Conservation (phyloP, 2,888 invertebrate genomes). For the Epinotia brunnichana region DNA sequence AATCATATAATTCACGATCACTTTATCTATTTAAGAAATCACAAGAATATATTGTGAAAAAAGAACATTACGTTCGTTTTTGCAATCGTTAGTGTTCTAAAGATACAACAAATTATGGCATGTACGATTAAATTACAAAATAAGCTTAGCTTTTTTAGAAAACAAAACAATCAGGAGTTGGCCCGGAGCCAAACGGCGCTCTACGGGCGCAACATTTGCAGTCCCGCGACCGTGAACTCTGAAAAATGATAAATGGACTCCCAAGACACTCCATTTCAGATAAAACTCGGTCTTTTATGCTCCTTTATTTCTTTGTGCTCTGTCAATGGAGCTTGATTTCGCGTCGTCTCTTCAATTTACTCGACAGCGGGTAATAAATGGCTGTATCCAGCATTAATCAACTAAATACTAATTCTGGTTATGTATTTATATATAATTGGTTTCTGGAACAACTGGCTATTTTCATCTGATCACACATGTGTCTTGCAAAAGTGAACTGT, state of each 20-base stretch:
- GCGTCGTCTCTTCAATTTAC: slow-evolving; percentile 22
- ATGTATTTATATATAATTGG: background rate
- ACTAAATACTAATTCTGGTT: background rate
- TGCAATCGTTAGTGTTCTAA: slow-evolving; percentile 10
- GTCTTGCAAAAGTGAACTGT: slow-evolving; percentile 51
- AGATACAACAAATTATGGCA: slow-evolving; percentile 23
- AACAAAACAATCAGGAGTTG: slow-evolving; percentile 43
- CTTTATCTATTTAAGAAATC: background rate
- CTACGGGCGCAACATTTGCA: slow-evolving; percentile 51
- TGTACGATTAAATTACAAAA: slow-evolving; percentile 35
- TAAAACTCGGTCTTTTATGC: slow-evolving; percentile 9
- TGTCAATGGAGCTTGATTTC: slow-evolving; percentile 16
- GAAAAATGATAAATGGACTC: slow-evolving; percentile 38
- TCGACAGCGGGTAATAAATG: slow-evolving; percentile 10
- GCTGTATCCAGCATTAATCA: slow-evolving; percentile 3
- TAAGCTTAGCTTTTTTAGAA: slow-evolving; percentile 38
- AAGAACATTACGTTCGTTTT: background rate
- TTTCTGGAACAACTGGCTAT: slow-evolving; percentile 24
- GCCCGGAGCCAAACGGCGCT: slow-evolving; percentile 51
- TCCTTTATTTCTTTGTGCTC: slow-evolving; percentile 12
- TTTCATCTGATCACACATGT: slow-evolving; percentile 47
- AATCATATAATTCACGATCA: background rate
- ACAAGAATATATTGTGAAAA: background rate
- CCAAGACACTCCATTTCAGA: slow-evolving; percentile 26
- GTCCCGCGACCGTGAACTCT: slow-evolving; percentile 36